Percentiles rank a stretch among this genome's conserved stretches.
These are phyloP conservation scores for Atethmia centrago DNA, from an alignment of 2,888 invertebrate genomes.

Conservation along the genomic window DNA sequence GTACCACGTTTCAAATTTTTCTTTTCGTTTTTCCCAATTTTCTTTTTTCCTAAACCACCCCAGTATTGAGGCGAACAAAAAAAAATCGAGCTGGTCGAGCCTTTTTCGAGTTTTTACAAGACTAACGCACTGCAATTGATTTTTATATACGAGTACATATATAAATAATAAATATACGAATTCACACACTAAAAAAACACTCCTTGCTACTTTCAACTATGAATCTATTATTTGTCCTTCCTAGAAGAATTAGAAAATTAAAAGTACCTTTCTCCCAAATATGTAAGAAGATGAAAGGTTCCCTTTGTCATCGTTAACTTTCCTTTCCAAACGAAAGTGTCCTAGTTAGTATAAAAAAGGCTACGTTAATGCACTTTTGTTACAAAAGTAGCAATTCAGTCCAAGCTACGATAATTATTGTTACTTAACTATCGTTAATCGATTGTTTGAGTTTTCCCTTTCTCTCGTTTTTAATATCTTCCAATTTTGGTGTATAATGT, in stretches of 20 bases:
- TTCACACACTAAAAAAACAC: no score
- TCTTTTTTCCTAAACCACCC: no score
- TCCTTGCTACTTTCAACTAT: neutral
- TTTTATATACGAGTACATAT: no score
- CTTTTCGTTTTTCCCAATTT: no score
- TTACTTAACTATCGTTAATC: slow-evolving; percentile 58
- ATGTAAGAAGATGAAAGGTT: slow-evolving; percentile 74
- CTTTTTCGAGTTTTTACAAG: no score
- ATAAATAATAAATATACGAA: no score
- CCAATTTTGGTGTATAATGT: slow-evolving; percentile 32
- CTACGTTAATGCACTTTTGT: slow-evolving; percentile 76
- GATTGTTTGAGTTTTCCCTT: slow-evolving; percentile 45
- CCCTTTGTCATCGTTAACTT: slow-evolving; percentile 80
- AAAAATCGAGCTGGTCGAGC: no score
- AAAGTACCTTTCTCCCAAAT: slow-evolving; percentile 72
- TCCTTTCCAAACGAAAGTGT: slow-evolving; percentile 87
- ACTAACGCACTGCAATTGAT: no score
- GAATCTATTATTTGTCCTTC: neutral
- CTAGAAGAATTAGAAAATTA: slow-evolving; percentile 58
- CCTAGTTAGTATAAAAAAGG: slow-evolving; percentile 81
- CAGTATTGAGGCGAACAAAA: no score
- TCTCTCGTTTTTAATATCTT: slow-evolving; percentile 40
- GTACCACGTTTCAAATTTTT: no score
- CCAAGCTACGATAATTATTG: slow-evolving; percentile 59
- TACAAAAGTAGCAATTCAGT: slow-evolving; percentile 73